These are phyloP conservation scores for Metopolophium dirhodum DNA, from an alignment of 1,140 invertebrate genomes.

Conservation along the genomic window DNA sequence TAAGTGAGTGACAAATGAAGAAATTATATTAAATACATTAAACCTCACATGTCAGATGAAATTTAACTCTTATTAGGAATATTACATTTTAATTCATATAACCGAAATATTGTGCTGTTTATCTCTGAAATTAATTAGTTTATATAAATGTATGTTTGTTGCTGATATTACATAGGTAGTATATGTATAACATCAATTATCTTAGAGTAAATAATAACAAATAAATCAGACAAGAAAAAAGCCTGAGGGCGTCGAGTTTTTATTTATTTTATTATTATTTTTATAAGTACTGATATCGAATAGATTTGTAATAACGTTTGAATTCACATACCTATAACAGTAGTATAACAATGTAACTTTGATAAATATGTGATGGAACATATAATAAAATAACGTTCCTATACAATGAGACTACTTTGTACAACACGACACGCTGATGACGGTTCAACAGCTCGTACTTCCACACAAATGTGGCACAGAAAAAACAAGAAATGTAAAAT, in stretches of 20 bases:
- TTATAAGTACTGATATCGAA: neutral
- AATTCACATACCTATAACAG: neutral
- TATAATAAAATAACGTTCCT: neutral
- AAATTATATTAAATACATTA: neutral
- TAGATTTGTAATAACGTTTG: neutral
- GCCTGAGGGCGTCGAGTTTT: neutral
- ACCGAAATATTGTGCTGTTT: neutral
- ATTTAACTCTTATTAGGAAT: no score
- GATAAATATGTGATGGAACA: neutral
- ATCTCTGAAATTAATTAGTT: neutral
- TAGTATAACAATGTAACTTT: neutral
- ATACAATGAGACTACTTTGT: neutral
- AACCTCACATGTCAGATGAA: no score
- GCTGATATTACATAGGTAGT: neutral
- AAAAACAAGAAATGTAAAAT: neutral
- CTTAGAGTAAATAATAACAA: neutral
- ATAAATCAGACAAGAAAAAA: neutral
- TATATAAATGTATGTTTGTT: neutral
- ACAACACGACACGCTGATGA: no score
- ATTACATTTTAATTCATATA: neutral
- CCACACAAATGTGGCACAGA: neutral
- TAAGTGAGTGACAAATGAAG: neutral
- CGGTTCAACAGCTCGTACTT: neutral
- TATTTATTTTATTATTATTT: neutral
- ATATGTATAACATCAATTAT: neutral